Conservation (phyloP, 2,113 vertebrate species). For the Perca flavescens region DNA sequence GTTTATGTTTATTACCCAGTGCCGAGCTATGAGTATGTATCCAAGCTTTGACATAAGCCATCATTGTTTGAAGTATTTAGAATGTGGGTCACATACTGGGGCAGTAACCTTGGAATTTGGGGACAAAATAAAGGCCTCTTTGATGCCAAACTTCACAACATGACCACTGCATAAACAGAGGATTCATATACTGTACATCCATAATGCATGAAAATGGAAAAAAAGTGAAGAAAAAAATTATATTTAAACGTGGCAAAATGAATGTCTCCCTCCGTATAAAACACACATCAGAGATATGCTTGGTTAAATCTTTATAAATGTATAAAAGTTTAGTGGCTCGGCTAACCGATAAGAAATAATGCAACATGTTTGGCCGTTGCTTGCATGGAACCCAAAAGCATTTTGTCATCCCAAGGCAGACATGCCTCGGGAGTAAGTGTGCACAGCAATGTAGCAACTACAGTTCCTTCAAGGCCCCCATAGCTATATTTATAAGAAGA, state of each 20-base stretch:
- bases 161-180: conserved; percentile 47
- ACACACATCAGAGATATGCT: conserved; percentile 12
- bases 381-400: conserved; percentile 41
- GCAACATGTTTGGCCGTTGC: conserved; percentile 42
- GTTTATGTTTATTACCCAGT: conserved; percentile 16
- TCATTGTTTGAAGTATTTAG: conserved; percentile 67
- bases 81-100: conserved; percentile 77
- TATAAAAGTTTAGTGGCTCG: conserved; percentile 25
- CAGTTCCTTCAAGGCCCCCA: conserved; percentile 49
- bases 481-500: conserved; percentile 64
- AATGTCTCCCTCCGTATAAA: conserved; percentile 23
- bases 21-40: conserved; percentile 33
- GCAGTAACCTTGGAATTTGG: conserved; percentile 69
- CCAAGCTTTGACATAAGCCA: conserved; percentile 59
- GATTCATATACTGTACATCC: conserved; percentile 37
- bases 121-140: conserved; percentile 69
- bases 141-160: conserved; percentile 63
- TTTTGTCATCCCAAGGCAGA: conserved; percentile 62
- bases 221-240: conserved; percentile 21
- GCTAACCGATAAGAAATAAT: conserved; percentile 59
- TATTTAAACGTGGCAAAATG: conserved; percentile 40
- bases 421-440: conserved; percentile 63
- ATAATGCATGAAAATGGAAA: conserved; percentile 34
- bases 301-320: background rate
- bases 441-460: conserved; percentile 64